These are phyloP conservation scores for Incurvaria masculella DNA, from an alignment of 2,888 invertebrate species.

Conservation along the genomic window DNA sequence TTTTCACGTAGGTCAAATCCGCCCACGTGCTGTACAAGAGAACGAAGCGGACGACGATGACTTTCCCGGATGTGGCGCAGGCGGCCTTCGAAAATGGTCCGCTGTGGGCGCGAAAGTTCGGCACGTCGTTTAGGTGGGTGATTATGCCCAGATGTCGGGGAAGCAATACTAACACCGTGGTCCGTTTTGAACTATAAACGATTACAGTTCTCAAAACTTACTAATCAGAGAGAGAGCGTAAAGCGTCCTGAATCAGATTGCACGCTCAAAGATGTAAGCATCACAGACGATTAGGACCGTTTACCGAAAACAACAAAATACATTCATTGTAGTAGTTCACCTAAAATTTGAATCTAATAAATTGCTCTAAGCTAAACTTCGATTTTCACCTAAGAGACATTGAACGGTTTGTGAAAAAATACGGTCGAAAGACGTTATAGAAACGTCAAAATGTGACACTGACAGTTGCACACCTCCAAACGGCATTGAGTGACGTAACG, in stretches of 20 bases:
- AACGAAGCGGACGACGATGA: constrained; percentile 69
- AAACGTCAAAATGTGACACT: no score
- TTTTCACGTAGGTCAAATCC: constrained; percentile 70
- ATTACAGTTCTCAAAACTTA: no score
- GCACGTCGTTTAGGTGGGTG: constrained; percentile 60
- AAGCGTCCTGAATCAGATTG: not conserved
- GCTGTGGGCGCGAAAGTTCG: constrained; percentile 60
- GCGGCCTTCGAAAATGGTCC: constrained; percentile 78
- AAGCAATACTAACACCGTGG: not conserved
- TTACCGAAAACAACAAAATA: not conserved
- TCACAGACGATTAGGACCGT: no score
- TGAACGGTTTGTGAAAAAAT: no score
- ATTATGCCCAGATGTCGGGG: not conserved
- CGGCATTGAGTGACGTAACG: no score
- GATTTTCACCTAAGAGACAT: not conserved
- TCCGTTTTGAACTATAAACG: no score
- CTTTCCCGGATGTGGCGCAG: constrained; percentile 85
- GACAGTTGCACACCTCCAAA: no score
- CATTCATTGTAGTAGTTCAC: not conserved
- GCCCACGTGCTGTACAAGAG: constrained; percentile 76
- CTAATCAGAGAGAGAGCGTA: not conserved
- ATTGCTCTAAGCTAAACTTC: not conserved
- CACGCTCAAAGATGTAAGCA: no score
- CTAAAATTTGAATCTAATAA: no score
- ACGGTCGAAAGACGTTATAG: no score